phyloP scores from a whole-genome alignment of 1,140 invertebrate species.

The Aphelenchoides besseyi region DNA sequence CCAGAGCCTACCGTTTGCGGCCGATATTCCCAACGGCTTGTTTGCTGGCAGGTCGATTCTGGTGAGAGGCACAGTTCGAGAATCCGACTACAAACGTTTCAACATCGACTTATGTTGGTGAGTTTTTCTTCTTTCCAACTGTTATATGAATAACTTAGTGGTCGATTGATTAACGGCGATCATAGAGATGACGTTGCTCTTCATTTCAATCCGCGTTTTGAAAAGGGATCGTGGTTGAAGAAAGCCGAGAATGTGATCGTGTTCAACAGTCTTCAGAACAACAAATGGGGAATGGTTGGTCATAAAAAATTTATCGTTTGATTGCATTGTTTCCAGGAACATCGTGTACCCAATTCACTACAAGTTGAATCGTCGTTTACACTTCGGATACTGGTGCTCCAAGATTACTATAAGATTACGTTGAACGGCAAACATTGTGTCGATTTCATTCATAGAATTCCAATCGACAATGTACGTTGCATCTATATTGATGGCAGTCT shows the following conservation, averaged over 20 bases:
- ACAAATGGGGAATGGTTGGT: conserved; percentile 35
- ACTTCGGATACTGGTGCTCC: conserved; percentile 38
- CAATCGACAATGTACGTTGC: conserved; percentile 29
- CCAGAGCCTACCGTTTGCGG: no score
- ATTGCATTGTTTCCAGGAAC: conserved; percentile 23
- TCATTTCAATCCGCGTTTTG: conserved; percentile 51
- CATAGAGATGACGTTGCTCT: conserved; percentile 44
- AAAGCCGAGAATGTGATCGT: conserved; percentile 45
- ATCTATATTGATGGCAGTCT: conserved; percentile 41
- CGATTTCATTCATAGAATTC: conserved; percentile 49
- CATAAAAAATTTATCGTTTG: background rate
- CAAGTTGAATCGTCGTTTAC: conserved; percentile 33
- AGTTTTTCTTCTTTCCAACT: background rate
- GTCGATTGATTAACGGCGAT: conserved; percentile 35
- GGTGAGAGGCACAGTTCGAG: conserved; percentile 32
- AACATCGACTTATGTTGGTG: conserved; percentile 48
- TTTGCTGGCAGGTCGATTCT: conserved; percentile 50
- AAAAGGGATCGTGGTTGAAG: conserved; percentile 31
- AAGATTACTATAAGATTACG: conserved; percentile 47
- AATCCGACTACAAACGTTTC: conserved; percentile 28
- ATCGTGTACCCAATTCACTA: conserved; percentile 35
- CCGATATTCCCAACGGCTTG: conserved; percentile 40
- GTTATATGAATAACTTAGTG: no score
- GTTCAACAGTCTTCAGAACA: conserved; percentile 47
- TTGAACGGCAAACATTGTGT: conserved; percentile 41